Evolutionary conservation across 2,888 invertebrate genomes (phyloP).

Genomic region (Muscina levida): DNA sequence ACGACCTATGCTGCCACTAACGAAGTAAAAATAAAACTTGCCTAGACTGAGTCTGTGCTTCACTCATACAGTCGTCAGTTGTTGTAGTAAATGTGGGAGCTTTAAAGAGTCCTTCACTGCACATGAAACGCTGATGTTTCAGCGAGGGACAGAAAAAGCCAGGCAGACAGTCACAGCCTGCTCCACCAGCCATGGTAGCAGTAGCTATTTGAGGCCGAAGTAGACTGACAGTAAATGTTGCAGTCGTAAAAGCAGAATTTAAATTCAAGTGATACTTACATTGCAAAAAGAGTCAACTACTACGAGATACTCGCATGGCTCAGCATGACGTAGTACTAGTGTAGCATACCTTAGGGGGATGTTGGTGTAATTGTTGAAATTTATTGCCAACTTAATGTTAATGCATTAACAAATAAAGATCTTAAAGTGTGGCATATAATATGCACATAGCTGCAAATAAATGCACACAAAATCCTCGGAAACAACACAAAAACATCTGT

Average conservation of each 20-base stretch:
- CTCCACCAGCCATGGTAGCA: not conserved
- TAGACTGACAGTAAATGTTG: slow-evolving; percentile 4
- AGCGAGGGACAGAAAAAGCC: not conserved
- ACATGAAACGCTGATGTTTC: slow-evolving; percentile 7
- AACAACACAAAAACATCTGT: slow-evolving; percentile 53
- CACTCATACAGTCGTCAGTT: not conserved
- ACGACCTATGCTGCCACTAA: slow-evolving; percentile 30
- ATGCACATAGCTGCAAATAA: not conserved
- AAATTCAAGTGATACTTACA: slow-evolving; percentile 33
- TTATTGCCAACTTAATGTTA: slow-evolving; percentile 52
- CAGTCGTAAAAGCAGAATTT: slow-evolving; percentile 27
- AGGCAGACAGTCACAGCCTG: not conserved
- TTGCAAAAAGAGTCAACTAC: not conserved
- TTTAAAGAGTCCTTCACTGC: not conserved
- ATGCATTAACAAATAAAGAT: slow-evolving; percentile 33
- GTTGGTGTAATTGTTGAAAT: slow-evolving; percentile 46
- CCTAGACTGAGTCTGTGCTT: not conserved
- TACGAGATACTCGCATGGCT: not conserved
- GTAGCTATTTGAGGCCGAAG: not conserved
- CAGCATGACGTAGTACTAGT: not conserved
- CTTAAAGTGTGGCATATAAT: not conserved
- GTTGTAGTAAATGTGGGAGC: too few relatives aligned
- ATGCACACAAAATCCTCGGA: not conserved
- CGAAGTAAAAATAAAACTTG: slow-evolving; percentile 11
- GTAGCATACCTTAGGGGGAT: slow-evolving; percentile 31